Conservation (phyloP, 2,113 vertebrate genomes). For the Ovis canadensis region DNA sequence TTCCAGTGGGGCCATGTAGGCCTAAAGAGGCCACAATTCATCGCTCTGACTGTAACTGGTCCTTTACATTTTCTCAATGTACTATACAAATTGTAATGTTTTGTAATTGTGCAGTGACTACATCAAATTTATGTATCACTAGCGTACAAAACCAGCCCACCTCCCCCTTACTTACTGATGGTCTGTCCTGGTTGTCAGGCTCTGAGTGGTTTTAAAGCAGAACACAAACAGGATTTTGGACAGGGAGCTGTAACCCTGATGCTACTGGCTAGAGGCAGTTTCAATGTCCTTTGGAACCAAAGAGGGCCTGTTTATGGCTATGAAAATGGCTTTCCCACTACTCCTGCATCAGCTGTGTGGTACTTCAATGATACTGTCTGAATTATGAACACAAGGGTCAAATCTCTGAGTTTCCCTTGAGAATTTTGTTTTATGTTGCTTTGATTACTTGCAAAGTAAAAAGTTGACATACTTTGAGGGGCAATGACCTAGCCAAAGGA, state of each 20-base stretch:
- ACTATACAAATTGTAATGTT: background rate
- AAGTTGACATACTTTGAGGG: background rate
- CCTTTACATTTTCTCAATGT: background rate
- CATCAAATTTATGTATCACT: background rate
- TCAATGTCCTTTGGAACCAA: rapidly evolving
- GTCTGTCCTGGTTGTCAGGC: background rate
- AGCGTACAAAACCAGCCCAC: background rate
- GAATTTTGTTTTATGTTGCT: background rate
- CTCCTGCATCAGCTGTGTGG: background rate
- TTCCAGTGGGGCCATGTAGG: background rate
- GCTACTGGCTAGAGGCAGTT: background rate
- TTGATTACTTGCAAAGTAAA: background rate
- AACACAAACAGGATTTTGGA: background rate
- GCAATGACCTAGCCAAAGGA: background rate
- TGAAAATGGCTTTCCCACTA: background rate
- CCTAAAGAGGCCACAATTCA: background rate
- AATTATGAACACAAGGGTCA: background rate
- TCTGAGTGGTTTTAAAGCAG: background rate
- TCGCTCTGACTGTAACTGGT: background rate
- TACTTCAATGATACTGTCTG: background rate
- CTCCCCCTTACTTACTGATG: background rate
- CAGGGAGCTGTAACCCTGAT: background rate
- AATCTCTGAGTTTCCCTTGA: background rate
- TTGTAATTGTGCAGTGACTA: background rate
- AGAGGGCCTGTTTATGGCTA: rapidly evolving